Conservation (phyloP, 2,797 vertebrate species). For the Chelon auratus region DNA sequence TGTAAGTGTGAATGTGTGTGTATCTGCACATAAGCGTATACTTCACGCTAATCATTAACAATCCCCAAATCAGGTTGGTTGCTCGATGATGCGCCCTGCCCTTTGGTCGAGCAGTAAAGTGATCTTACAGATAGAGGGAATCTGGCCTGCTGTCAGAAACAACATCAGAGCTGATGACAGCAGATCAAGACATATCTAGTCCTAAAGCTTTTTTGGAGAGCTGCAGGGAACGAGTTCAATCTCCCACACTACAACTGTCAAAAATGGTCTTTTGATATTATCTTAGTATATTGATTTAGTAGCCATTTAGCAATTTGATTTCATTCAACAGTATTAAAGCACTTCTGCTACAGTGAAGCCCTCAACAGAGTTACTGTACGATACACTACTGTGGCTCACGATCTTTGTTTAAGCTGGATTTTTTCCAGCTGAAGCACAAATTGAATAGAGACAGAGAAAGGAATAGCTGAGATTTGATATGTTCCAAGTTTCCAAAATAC, state of each 20-base stretch:
- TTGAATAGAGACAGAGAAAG: not conserved
- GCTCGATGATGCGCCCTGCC: slow-evolving; percentile 33
- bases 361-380: not conserved
- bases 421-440: not conserved
- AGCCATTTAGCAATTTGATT: not conserved
- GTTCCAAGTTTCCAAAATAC: not conserved
- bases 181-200: not conserved
- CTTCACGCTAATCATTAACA: slow-evolving; percentile 50
- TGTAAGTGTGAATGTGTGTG: slow-evolving; percentile 11
- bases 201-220: not conserved
- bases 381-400: not conserved
- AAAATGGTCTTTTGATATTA: not conserved
- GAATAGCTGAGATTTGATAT: not conserved
- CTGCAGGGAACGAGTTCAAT: not conserved
- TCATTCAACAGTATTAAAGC: not conserved
- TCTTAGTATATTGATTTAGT: not conserved
- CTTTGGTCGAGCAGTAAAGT: slow-evolving; percentile 55
- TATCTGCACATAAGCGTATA: slow-evolving; percentile 18
- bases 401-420: not conserved
- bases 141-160: slow-evolving; percentile 33
- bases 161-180: slow-evolving; percentile 2
- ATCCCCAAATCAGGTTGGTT: slow-evolving; percentile 10
- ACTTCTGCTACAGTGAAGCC: not conserved
- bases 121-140: slow-evolving; percentile 37
- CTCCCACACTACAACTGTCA: not conserved